Evolutionary conservation across 2,888 invertebrate species (phyloP).

Genomic region (Torymus texanus): DNA sequence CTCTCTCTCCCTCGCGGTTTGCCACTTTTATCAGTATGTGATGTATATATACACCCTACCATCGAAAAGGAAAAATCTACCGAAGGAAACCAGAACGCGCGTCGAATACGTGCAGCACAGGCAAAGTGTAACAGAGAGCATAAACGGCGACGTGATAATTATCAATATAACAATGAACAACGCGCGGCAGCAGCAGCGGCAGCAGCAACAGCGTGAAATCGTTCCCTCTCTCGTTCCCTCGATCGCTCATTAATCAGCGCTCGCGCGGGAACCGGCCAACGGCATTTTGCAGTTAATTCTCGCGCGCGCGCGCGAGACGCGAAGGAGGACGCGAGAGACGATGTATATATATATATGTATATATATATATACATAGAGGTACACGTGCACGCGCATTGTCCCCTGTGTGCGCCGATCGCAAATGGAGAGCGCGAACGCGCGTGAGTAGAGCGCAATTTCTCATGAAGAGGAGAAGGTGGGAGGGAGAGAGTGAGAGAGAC

Average conservation of each 20-base stretch:
- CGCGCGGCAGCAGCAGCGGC: not conserved
- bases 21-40: too few relatives aligned
- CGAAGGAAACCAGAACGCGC: not conserved
- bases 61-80: not conserved
- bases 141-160: conserved; percentile 52
- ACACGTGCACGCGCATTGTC: conserved; percentile 11
- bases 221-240: not conserved
- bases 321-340: conserved; percentile 29
- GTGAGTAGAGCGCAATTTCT: conserved; percentile 22
- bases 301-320: conserved; percentile 5
- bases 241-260: conserved; percentile 50
- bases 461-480: not conserved
- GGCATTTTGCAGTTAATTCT: conserved; percentile 50
- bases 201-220: conserved; percentile 10
- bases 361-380: not conserved
- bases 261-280: conserved; percentile 47
- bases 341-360: too few relatives aligned
- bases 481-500: not conserved
- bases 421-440: conserved; percentile 16
- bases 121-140: conserved; percentile 33
- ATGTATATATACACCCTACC: too few relatives aligned
- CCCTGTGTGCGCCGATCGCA: conserved; percentile 2
- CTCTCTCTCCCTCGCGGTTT: too few relatives aligned
- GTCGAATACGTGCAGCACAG: not conserved
- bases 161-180: conserved; percentile 49